A percentile compares a stretch with the other conserved stretches of the same genome.
Conservation (phyloP, 2,797 vertebrate genomes). For the Rhinophrynus dorsalis region DNA sequence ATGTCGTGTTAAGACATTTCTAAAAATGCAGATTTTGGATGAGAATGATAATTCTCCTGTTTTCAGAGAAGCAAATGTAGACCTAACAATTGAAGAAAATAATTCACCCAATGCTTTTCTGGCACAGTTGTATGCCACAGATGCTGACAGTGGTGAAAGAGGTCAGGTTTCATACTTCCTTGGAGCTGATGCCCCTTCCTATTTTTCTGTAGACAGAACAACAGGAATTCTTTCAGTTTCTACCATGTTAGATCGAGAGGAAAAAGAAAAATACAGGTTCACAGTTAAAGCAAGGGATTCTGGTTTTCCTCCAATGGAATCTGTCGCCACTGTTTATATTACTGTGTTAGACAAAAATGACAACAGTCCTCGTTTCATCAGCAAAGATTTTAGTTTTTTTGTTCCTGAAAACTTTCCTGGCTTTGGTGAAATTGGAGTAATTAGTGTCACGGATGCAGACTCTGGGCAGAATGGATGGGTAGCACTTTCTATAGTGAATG, state of each 20-base stretch:
- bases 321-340: conserved; percentile 86
- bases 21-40: conserved; percentile 87
- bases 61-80: conserved; percentile 84
- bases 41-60: conserved; percentile 93
- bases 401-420: conserved; percentile 96
- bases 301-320: conserved; percentile 86
- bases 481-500: conserved; percentile 91
- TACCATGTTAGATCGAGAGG: conserved; percentile 89
- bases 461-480: conserved; percentile 92
- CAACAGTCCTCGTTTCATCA: conserved; percentile 96
- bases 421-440: conserved; percentile 94
- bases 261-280: conserved; percentile 92
- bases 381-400: conserved; percentile 98
- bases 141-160: conserved; percentile 84
- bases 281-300: conserved; percentile 88
- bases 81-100: conserved; percentile 92
- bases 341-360: conserved; percentile 94
- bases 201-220: conserved; percentile 82
- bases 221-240: conserved; percentile 88
- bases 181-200: conserved; percentile 83
- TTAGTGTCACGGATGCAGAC: conserved; percentile 93
- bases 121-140: conserved; percentile 84
- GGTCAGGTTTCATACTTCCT: conserved; percentile 88
- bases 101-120: conserved; percentile 88
- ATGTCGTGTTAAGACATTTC: conserved; percentile 76